Percentiles rank a stretch among this genome's conserved stretches.
Evolutionary conservation across 1,140 invertebrate species (phyloP).

Genomic region (Orius insidiosus): DNA sequence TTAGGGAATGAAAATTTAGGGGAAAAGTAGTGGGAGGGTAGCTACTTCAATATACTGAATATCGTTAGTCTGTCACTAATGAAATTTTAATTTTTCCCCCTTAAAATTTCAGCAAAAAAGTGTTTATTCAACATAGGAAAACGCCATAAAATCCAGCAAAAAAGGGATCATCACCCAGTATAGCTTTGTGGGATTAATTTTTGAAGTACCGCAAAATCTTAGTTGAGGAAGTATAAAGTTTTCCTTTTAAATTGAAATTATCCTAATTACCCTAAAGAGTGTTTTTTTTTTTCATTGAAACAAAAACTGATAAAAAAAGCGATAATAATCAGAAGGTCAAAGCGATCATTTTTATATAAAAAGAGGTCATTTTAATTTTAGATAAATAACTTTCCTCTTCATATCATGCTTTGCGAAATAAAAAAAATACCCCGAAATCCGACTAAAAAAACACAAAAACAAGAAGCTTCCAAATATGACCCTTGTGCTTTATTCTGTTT

Average conservation of each 20-base stretch:
- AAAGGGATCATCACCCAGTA: no score
- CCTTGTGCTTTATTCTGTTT: slow-evolving; percentile 1
- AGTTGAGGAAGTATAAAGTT: not conserved
- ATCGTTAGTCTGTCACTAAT: no score
- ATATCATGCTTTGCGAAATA: not conserved
- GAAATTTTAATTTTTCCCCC: no score
- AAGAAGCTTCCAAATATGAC: slow-evolving; percentile 16
- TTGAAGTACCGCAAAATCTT: not conserved
- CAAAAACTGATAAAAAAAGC: slow-evolving; percentile 1
- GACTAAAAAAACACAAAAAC: slow-evolving; percentile 19
- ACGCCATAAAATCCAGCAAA: no score
- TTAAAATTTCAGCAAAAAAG: no score
- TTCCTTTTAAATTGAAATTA: not conserved
- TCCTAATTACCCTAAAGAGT: not conserved
- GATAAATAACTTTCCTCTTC: not conserved
- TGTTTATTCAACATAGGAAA: no score
- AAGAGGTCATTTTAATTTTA: not conserved
- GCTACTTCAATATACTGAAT: no score
- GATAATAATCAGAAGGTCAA: not conserved
- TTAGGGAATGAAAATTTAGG: not conserved
- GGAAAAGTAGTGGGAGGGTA: not conserved
- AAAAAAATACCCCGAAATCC: not conserved
- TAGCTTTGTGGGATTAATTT: not conserved
- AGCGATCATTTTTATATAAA: slow-evolving; percentile 7
- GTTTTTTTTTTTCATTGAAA: not conserved